These are phyloP conservation scores for Pteropus alecto DNA, from an alignment of 2,113 vertebrate genomes.

Conservation along the genomic window DNA sequence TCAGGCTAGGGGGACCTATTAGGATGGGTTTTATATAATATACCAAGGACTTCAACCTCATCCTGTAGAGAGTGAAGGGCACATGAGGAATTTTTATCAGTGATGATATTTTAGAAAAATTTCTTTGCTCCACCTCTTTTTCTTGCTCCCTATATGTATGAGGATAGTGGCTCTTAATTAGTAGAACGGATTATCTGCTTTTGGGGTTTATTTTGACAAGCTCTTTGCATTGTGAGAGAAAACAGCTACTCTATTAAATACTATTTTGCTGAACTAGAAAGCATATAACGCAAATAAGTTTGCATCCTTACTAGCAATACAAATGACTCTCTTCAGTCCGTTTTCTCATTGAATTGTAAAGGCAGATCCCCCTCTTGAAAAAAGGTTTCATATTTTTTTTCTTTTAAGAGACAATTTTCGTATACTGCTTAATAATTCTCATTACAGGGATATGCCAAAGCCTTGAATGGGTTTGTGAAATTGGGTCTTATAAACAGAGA, in stretches of 20 bases:
- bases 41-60: background rate
- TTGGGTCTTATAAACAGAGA: slow-evolving; percentile 92
- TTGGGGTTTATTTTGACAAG: background rate
- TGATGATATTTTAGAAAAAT: background rate
- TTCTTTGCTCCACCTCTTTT: background rate
- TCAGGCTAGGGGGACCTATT: background rate
- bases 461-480: slow-evolving; percentile 91
- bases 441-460: slow-evolving; percentile 91
- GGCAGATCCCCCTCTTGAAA: background rate
- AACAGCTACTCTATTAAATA: background rate
- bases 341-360: background rate
- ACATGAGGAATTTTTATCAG: background rate
- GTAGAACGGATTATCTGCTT: background rate
- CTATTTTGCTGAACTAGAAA: background rate
- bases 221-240: background rate
- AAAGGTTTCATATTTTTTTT: background rate
- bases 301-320: background rate
- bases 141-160: background rate
- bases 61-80: background rate
- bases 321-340: background rate
- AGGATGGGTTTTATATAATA: background rate
- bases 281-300: background rate
- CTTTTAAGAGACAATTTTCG: background rate
- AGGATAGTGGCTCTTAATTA: background rate
- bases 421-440: background rate